A percentile compares a stretch with the other conserved stretches of the same genome.
These are phyloP conservation scores for Melitaea cinxia DNA, from an alignment of 1,140 invertebrate genomes.

Conservation along the genomic window DNA sequence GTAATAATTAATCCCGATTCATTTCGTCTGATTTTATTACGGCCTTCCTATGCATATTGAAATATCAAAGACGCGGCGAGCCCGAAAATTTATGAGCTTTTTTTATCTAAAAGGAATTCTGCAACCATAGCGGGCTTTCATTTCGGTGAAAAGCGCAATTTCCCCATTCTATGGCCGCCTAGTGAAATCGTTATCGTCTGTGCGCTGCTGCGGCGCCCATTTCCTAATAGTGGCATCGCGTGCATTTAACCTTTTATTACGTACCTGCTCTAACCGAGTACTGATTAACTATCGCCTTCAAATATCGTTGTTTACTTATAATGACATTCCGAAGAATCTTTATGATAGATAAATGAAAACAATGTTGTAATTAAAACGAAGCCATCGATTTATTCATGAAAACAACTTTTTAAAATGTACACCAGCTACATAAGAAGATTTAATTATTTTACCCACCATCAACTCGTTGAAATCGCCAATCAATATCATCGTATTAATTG, in stretches of 20 bases:
- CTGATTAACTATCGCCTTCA: conserved; percentile 36
- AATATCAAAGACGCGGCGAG: conserved; percentile 55
- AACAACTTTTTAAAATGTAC: not conserved
- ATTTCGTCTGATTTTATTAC: conserved; percentile 43
- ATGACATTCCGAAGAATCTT: conserved; percentile 22
- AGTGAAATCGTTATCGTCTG: conserved; percentile 72
- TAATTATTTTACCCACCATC: not conserved
- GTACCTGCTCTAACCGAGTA: conserved; percentile 39
- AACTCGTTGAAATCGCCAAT: not conserved
- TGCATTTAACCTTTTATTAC: conserved; percentile 68
- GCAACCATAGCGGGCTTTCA: conserved; percentile 66
- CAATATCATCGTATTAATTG: not conserved
- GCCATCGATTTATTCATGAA: not conserved
- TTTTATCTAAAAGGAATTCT: conserved; percentile 68
- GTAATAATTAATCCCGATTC: conserved; percentile 22
- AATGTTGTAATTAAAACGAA: not conserved
- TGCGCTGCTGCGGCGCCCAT: conserved; percentile 63
- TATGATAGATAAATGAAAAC: not conserved
- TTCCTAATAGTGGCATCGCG: conserved; percentile 73
- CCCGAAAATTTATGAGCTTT: conserved; percentile 65
- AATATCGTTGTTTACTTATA: conserved; percentile 10
- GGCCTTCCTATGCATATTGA: conserved; percentile 46
- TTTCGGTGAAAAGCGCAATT: conserved; percentile 78
- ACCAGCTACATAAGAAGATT: not conserved
- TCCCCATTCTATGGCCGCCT: conserved; percentile 71